These are phyloP conservation scores for Ptilodon capucinus DNA, from an alignment of 2,888 invertebrate species.

Conservation along the genomic window DNA sequence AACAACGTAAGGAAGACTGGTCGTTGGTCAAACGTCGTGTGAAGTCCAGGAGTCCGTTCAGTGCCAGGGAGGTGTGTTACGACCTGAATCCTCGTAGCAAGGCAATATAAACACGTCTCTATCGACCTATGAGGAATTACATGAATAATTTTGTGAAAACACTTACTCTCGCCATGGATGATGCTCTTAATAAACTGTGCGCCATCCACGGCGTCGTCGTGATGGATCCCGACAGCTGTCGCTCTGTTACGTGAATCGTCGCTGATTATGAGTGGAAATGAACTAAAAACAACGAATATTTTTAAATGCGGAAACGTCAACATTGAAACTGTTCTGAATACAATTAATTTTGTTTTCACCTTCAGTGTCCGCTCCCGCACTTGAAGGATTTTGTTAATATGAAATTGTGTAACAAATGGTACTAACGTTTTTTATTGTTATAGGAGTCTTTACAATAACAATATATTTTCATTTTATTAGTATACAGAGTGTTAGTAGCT, in stretches of 20 bases:
- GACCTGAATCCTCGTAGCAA: too few relatives aligned
- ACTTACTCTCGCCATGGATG: conserved; percentile 53
- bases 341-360: conserved; percentile 28
- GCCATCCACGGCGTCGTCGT: conserved; percentile 38
- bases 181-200: conserved; percentile 44
- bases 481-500: too few relatives aligned
- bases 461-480: not conserved
- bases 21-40: too few relatives aligned
- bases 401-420: not conserved
- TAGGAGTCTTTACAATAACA: not conserved
- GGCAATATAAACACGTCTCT: too few relatives aligned
- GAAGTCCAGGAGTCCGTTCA: too few relatives aligned
- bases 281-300: conserved; percentile 41
- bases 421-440: not conserved
- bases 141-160: conserved; percentile 1
- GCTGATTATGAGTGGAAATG: conserved; percentile 31
- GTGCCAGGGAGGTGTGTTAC: too few relatives aligned
- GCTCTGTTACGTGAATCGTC: conserved; percentile 16
- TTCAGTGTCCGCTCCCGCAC: conserved; percentile 8
- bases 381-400: not conserved
- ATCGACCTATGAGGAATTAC: too few relatives aligned
- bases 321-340: conserved; percentile 26
- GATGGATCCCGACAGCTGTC: conserved; percentile 26
- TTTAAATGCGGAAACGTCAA: conserved; percentile 23
- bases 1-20: too few relatives aligned